These are phyloP conservation scores for Syrmaticus mikado DNA, from an alignment of 2,113 vertebrate species.

Conservation along the genomic window DNA sequence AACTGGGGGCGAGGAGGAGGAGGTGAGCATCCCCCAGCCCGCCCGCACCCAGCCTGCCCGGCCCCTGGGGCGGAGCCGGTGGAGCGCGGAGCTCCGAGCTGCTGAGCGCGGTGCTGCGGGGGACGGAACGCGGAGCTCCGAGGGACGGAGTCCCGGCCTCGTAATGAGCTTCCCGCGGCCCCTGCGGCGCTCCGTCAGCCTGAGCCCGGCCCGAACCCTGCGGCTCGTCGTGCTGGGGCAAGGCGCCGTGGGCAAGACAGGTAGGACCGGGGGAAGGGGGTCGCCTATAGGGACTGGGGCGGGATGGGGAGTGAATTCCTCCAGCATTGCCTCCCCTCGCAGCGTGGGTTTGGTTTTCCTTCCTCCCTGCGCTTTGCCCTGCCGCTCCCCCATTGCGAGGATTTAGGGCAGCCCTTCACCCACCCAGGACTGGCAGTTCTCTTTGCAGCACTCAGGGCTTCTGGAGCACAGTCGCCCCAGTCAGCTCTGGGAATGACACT, in stretches of 20 bases:
- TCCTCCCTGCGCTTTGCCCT: accelerated
- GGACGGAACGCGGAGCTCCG: background rate
- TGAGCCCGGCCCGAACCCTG: conserved; percentile 69
- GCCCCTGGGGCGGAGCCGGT: background rate
- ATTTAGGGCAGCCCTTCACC: background rate
- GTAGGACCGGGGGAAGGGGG: conserved; percentile 32
- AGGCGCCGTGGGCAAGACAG: conserved; percentile 80
- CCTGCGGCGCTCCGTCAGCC: conserved; percentile 75
- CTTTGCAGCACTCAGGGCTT: accelerated
- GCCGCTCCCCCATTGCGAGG: background rate
- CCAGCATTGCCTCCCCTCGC: accelerated
- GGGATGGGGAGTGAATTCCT: background rate
- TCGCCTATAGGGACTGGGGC: background rate
- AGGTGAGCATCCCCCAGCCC: background rate
- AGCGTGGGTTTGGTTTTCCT: background rate
- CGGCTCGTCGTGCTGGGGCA: conserved; percentile 78
- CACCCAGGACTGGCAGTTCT: background rate
- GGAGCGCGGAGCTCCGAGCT: background rate
- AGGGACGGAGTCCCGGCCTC: background rate
- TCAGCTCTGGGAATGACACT: accelerated
- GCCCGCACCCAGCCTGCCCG: background rate
- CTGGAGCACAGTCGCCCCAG: accelerated
- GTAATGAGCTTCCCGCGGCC: conserved; percentile 79
- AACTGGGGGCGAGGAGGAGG: background rate
- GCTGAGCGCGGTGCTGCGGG: background rate